Evolutionary conservation across 2,113 vertebrate species (phyloP).

Genomic region (Cephalopterus ornatus): DNA sequence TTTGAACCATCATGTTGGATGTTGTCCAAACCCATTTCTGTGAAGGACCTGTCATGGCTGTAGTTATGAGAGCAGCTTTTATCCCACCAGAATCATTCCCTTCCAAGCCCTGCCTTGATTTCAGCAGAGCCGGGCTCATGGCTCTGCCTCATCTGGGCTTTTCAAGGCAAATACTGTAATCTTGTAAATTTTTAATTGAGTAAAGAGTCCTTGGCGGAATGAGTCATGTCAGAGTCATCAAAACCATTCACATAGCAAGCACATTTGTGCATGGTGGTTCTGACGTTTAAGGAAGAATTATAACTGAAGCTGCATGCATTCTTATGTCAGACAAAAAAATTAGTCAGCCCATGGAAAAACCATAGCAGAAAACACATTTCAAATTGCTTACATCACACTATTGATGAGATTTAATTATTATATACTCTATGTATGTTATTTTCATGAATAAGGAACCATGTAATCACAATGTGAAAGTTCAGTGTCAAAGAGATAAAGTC

Average conservation of each 20-base stretch:
- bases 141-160: neutral
- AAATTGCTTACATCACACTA: neutral
- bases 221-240: neutral
- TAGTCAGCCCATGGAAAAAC: neutral
- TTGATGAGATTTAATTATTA: neutral
- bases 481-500: neutral
- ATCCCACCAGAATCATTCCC: rapidly evolving
- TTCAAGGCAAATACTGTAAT: neutral
- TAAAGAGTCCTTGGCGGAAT: neutral
- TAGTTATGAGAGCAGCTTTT: neutral
- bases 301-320: neutral
- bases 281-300: neutral
- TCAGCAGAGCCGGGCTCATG: neutral
- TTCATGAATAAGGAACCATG: neutral
- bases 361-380: neutral
- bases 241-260: neutral
- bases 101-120: neutral
- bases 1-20: neutral
- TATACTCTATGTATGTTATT: neutral
- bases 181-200: neutral
- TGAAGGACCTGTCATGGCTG: neutral
- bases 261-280: neutral
- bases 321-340: neutral
- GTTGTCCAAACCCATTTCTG: neutral
- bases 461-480: neutral